Evolutionary conservation across 2,113 vertebrate genomes (phyloP).

Genomic region (Ahaetulla prasina): DNA sequence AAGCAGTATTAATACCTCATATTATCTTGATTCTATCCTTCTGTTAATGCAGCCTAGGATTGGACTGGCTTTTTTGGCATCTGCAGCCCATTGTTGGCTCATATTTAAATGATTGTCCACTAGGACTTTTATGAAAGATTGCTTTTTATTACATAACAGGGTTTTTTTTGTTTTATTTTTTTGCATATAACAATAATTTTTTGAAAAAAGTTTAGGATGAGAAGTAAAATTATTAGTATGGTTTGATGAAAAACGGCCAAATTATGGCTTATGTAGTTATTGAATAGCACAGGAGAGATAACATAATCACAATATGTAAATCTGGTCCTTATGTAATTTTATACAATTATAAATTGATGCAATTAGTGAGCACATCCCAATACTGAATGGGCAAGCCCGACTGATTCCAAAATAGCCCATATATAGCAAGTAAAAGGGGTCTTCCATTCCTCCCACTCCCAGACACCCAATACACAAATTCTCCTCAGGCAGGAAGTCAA

Average conservation of each 20-base stretch:
- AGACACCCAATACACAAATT: neutral
- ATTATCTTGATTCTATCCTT: too few relatives aligned
- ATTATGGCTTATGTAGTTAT: neutral
- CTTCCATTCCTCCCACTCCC: neutral
- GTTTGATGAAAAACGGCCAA: neutral
- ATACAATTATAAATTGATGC: neutral
- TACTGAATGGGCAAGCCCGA: neutral
- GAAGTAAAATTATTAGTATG: neutral
- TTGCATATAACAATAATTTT: neutral
- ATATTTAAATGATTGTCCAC: too few relatives aligned
- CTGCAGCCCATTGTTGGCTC: too few relatives aligned
- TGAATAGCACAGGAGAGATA: neutral
- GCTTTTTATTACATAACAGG: neutral
- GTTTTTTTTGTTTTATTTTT: neutral
- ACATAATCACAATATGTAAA: neutral
- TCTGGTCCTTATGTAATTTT: neutral
- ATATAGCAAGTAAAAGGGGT: neutral
- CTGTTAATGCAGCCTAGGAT: too few relatives aligned
- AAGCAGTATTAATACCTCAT: too few relatives aligned
- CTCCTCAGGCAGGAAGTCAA: neutral
- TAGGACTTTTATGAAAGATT: neutral
- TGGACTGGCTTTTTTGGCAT: too few relatives aligned
- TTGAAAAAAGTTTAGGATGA: neutral
- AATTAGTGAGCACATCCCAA: neutral
- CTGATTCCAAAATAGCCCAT: neutral